phyloP scores from a whole-genome alignment of 1,140 invertebrate genomes.

The Phocides pigmalion region DNA sequence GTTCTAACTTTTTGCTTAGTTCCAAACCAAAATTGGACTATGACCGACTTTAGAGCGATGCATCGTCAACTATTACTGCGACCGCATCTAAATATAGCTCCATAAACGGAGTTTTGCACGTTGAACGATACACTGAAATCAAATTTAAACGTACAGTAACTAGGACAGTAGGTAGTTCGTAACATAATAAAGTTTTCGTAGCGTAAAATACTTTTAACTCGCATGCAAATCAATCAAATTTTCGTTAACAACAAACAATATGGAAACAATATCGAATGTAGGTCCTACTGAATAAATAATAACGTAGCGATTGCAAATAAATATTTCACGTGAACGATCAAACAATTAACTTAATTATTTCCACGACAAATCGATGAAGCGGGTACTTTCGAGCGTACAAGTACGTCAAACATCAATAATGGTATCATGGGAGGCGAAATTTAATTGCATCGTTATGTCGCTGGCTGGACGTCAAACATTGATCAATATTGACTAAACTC shows the following conservation, averaged over 20 bases:
- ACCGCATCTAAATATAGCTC: constrained; percentile 30
- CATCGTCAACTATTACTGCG: constrained; percentile 39
- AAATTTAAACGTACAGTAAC: constrained; percentile 10
- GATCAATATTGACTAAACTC: constrained; percentile 71
- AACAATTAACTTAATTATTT: constrained; percentile 53
- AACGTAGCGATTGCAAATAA: constrained; percentile 18
- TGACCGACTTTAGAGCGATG: constrained; percentile 49
- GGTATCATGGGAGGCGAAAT: constrained; percentile 53
- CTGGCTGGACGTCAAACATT: constrained; percentile 42
- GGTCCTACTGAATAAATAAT: constrained; percentile 7
- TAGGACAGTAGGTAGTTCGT: constrained; percentile 17
- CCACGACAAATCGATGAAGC: constrained; percentile 45
- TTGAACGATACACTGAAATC: constrained; percentile 3
- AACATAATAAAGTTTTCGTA: constrained; percentile 7
- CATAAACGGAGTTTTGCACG: neutral
- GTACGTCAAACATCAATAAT: constrained; percentile 40
- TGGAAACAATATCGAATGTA: constrained; percentile 5
- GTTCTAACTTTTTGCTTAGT: constrained; percentile 67
- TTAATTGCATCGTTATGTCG: constrained; percentile 62
- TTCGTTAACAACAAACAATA: constrained; percentile 12
- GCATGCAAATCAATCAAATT: constrained; percentile 28
- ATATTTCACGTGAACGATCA: constrained; percentile 20
- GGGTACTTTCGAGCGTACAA: constrained; percentile 38
- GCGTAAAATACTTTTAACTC: neutral
- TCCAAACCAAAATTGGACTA: constrained; percentile 51